Evolutionary conservation across 2,113 vertebrate species (phyloP).

Genomic region (Bubalus kerabau): DNA sequence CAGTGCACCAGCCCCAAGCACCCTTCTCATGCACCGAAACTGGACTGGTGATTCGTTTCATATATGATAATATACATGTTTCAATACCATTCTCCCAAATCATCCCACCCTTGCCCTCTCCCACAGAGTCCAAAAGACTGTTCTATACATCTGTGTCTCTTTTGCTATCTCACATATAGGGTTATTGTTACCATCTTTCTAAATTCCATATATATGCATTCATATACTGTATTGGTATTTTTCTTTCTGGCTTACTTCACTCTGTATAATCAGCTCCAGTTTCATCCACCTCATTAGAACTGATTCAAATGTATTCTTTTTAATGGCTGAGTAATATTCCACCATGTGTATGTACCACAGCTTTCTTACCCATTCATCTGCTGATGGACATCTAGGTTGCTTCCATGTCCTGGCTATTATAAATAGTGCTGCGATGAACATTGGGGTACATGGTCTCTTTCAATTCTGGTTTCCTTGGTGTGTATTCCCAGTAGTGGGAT

Average conservation of each 20-base stretch:
- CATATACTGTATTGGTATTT: not conserved
- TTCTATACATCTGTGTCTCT: not conserved
- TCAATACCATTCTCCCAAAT: not conserved
- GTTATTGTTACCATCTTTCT: not conserved
- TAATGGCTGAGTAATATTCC: too few relatives aligned
- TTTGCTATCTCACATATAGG: not conserved
- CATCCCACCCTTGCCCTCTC: not conserved
- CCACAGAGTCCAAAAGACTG: not conserved
- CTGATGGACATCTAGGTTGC: not conserved
- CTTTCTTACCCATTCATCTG: not conserved
- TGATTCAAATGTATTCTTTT: too few relatives aligned
- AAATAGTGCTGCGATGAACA: not conserved
- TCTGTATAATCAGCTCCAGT: not conserved
- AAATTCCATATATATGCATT: not conserved
- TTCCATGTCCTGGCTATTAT: not conserved
- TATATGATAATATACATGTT: not conserved
- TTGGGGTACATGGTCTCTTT: not conserved
- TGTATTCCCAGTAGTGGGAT: not conserved
- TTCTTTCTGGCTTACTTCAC: not conserved
- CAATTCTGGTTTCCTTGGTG: accelerated
- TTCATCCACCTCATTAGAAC: not conserved
- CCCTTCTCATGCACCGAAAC: accelerated
- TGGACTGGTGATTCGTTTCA: not conserved
- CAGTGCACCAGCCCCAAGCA: not conserved
- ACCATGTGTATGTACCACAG: too few relatives aligned